phyloP scores from a whole-genome alignment of 2,113 vertebrate genomes.

The Tautogolabrus adspersus region DNA sequence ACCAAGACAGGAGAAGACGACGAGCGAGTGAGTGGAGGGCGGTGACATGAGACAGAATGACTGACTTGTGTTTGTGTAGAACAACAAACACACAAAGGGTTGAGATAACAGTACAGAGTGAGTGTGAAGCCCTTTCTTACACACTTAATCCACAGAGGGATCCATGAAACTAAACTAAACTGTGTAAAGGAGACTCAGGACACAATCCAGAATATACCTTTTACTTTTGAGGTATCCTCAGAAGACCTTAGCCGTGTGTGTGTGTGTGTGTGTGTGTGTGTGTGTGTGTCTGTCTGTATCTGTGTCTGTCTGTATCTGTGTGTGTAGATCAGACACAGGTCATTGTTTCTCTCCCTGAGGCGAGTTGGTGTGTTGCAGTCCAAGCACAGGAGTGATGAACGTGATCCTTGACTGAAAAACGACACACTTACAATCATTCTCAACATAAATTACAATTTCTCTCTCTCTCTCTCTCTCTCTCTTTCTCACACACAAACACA shows the following conservation, averaged over 20 bases:
- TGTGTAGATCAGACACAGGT: conserved; percentile 30
- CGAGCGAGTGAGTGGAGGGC: conserved; percentile 16
- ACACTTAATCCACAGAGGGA: conserved; percentile 39
- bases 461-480: background rate
- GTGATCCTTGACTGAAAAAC: conserved; percentile 21
- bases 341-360: conserved; percentile 80
- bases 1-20: conserved; percentile 36
- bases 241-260: conserved; percentile 45
- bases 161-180: background rate
- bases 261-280: conserved; percentile 19
- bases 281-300: conserved; percentile 5
- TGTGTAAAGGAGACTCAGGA: conserved; percentile 14
- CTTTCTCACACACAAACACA: conserved; percentile 11
- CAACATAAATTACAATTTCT: conserved; percentile 53
- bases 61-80: background rate
- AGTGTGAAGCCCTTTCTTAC: conserved; percentile 72
- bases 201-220: conserved; percentile 31
- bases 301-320: conserved; percentile 29
- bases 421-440: conserved; percentile 48
- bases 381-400: conserved; percentile 38
- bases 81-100: conserved; percentile 25
- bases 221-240: conserved; percentile 62
- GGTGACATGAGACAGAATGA: background rate
- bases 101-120: conserved; percentile 44
- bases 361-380: conserved; percentile 71